These are phyloP conservation scores for Peromyscus polionotus DNA, from an alignment of 2,113 vertebrate genomes.

Conservation along the genomic window DNA sequence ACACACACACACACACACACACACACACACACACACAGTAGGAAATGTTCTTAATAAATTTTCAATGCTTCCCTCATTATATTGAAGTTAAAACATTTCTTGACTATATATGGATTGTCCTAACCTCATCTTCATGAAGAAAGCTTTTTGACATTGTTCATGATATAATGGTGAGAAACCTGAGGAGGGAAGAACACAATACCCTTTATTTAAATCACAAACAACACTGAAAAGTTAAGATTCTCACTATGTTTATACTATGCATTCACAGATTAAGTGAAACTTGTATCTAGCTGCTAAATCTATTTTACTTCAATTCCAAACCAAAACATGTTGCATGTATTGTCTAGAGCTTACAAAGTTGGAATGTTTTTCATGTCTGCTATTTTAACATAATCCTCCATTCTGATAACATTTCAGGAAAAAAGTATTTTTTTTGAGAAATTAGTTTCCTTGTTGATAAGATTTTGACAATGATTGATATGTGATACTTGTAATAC, in stretches of 20 bases:
- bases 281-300: conserved; percentile 56
- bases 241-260: conserved; percentile 72
- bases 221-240: conserved; percentile 49
- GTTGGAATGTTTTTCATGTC: conserved; percentile 60
- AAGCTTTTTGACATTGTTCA: conserved; percentile 34
- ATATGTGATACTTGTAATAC: conserved; percentile 65
- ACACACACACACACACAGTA: background rate
- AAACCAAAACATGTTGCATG: background rate
- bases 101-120: background rate
- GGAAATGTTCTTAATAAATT: conserved; percentile 4
- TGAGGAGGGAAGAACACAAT: conserved; percentile 65
- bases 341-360: conserved; percentile 43
- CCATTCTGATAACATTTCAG: conserved; percentile 74
- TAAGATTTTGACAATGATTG: conserved; percentile 78
- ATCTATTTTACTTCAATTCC: conserved; percentile 69
- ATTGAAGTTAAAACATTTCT: background rate
- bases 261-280: conserved; percentile 46
- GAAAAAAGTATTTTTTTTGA: conserved; percentile 57
- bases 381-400: conserved; percentile 58
- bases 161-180: conserved; percentile 67
- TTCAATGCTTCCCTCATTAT: background rate
- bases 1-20: background rate
- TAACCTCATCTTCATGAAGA: conserved; percentile 19
- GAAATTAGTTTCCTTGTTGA: conserved; percentile 63
- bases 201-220: conserved; percentile 43